phyloP scores from a whole-genome alignment of 1,140 invertebrate genomes.

The Halictus rubicundus region DNA sequence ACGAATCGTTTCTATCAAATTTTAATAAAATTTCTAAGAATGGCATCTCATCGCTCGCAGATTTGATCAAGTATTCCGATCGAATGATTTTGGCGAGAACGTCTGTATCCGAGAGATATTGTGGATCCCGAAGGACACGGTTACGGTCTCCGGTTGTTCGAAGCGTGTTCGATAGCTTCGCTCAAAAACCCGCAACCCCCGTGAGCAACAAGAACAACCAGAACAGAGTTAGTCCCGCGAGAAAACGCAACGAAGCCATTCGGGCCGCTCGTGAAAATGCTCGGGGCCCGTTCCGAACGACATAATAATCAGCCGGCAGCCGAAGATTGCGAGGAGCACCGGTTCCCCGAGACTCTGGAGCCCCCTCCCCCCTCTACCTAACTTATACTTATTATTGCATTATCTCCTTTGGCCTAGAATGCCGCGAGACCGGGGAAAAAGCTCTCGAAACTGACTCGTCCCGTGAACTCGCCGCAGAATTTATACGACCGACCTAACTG shows the following conservation, averaged over 20 bases:
- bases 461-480: constrained; percentile 37
- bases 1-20: too few relatives aligned
- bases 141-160: too few relatives aligned
- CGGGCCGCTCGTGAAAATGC: constrained; percentile 29
- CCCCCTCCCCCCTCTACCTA: constrained; percentile 38
- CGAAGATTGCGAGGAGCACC: constrained; percentile 40
- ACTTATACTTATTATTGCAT: constrained; percentile 71
- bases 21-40: too few relatives aligned
- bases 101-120: too few relatives aligned
- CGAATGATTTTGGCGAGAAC: too few relatives aligned
- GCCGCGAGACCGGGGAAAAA: constrained; percentile 42
- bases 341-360: constrained; percentile 13
- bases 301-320: constrained; percentile 59
- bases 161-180: not conserved
- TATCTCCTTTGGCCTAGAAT: constrained; percentile 56
- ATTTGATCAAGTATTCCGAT: too few relatives aligned
- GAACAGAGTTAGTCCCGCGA: constrained; percentile 1
- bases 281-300: constrained; percentile 51
- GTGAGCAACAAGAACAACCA: not conserved
- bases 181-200: not conserved
- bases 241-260: constrained; percentile 41
- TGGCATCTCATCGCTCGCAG: too few relatives aligned
- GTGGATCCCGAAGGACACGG: not conserved
- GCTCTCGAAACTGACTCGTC: not conserved
- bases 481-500: not conserved